Evolutionary conservation across 2,888 invertebrate species (phyloP), one percentile per base, ranked within the genome.

Genomic region (Nymphalis c-album): DNA sequence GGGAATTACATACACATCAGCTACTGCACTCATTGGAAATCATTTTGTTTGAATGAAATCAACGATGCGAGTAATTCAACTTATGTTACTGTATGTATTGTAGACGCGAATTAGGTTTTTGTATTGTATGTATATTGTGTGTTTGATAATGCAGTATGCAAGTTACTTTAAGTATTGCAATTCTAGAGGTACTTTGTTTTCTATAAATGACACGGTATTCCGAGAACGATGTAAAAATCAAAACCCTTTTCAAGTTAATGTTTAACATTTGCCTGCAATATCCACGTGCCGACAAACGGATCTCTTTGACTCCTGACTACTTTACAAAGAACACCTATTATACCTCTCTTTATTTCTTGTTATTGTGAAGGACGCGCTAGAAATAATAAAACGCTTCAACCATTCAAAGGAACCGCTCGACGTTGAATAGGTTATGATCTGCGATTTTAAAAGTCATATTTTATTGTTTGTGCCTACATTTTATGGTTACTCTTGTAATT

Each of bases 251-350:
- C 71, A 76, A 79, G 78, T 78, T 72, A 77, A 80, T 81, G 78
- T 68, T 71, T 26, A 55, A 55, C 53, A 31, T 55, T 17, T 17
- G 53, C n/a, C 53, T 62, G 57, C 62, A 67, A 69, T 71, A 76
- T 81, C 83, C 89, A 87, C 89, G 88, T 85, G 90, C 86, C 88
- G 86, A 86, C 89, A 89, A 87, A 86, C 78, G 77, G 68, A 48
- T 22, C 63, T 57, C 50, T 57, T 40, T 57, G 57, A 31, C 26
- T 46, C 48, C 40, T 31, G 20, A 55, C 47, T 61, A 47, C 40
- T 58, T 60, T 58, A 75, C 71, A 74, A 77, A 75, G 71, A 69
- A 70, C 73, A 74, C 79, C 26, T 31, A 31, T 81, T 76, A 77
- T 74, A 75, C 73, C 73, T 76, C 20, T 61, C 64, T 70, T 71